Percentiles rank a stretch among this genome's conserved stretches.
phyloP scores from a whole-genome alignment of 2,113 vertebrate genomes.

The Coracopsis vasa region DNA sequence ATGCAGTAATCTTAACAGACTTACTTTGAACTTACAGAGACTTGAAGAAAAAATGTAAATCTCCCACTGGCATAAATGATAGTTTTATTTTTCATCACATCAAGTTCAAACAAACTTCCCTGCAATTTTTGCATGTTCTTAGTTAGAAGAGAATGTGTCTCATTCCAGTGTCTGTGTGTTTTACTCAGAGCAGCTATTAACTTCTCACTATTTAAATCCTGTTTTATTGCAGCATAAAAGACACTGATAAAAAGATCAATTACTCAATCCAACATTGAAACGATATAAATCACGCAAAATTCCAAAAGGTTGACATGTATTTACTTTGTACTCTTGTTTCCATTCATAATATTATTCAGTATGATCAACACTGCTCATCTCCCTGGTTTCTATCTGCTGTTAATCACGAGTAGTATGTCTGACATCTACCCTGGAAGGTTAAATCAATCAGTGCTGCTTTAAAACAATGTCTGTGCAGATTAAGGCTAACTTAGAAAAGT shows the following conservation, averaged over 20 bases:
- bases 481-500: not conserved
- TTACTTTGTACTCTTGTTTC: slow-evolving; percentile 21
- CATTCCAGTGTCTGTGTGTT: not conserved
- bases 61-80: not conserved
- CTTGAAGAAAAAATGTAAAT: slow-evolving; percentile 1
- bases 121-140: not conserved
- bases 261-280: not conserved
- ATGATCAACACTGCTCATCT: not conserved
- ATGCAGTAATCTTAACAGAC: not conserved
- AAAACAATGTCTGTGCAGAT: not conserved
- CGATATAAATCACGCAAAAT: not conserved
- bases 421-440: not conserved
- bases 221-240: not conserved
- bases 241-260: not conserved
- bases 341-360: not conserved
- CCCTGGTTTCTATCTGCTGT: not conserved
- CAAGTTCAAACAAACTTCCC: slow-evolving; percentile 7
- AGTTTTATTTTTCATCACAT: not conserved
- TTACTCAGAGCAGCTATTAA: slow-evolving; percentile 10
- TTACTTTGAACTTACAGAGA: not conserved
- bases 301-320: slow-evolving; percentile 12
- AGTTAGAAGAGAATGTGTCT: not conserved
- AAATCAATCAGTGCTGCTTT: not conserved
- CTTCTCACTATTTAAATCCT: not conserved
- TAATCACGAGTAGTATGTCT: not conserved